Percentiles rank a stretch among this genome's conserved stretches.
These are phyloP conservation scores for Poeciliopsis infans DNA, from an alignment of 2,797 vertebrate genomes.

Conservation along the genomic window DNA sequence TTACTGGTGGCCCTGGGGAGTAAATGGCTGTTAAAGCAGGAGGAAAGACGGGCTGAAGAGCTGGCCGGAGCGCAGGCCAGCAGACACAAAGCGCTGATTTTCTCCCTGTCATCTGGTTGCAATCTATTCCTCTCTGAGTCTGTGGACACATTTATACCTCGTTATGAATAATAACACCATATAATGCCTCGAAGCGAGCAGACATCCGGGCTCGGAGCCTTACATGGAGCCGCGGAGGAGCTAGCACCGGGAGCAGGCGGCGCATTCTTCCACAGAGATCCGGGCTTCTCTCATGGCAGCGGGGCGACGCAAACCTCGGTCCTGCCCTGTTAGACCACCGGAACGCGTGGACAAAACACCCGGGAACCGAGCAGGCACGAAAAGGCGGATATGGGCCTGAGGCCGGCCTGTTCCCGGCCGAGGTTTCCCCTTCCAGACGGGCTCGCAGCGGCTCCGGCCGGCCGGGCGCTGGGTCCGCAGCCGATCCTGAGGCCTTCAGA, in stretches of 20 bases:
- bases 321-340: slow-evolving; percentile 15
- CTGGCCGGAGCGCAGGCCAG: slow-evolving; percentile 32
- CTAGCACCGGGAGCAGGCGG: slow-evolving; percentile 56
- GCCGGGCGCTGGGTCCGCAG: neutral
- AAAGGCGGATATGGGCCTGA: neutral
- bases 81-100: neutral
- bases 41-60: neutral
- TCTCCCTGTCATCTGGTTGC: neutral
- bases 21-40: neutral
- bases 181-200: neutral
- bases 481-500: neutral
- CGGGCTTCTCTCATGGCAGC: slow-evolving; percentile 51
- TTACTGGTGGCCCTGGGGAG: slow-evolving; percentile 74
- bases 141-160: neutral
- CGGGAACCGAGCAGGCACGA: neutral
- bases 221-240: slow-evolving; percentile 68
- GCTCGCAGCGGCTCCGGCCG: neutral
- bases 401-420: neutral
- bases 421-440: slow-evolving; percentile 5
- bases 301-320: slow-evolving; percentile 31
- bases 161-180: neutral
- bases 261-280: slow-evolving; percentile 54
- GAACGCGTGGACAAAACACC: neutral
- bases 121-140: neutral
- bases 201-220: slow-evolving; percentile 38